Evolutionary conservation across 2,888 invertebrate genomes (phyloP).

Genomic region (Malacosoma neustria): DNA sequence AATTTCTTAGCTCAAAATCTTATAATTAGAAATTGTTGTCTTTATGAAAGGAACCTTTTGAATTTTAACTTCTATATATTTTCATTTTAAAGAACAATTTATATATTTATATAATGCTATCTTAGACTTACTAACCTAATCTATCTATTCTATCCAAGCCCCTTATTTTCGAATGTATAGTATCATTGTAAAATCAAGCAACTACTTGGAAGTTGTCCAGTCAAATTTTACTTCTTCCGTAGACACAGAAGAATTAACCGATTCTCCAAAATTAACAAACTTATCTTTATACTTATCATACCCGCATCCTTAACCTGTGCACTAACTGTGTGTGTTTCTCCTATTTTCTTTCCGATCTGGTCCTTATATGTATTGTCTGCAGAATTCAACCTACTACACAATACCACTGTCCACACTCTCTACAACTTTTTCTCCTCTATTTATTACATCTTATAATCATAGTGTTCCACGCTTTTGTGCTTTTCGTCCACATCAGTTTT

Average conservation of each 20-base stretch:
- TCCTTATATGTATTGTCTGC: conserved; percentile 51
- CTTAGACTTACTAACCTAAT: too few relatives aligned
- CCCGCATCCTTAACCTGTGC: conserved; percentile 67
- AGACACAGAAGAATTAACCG: conserved; percentile 57
- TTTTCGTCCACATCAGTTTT: conserved; percentile 59
- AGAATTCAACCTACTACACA: conserved; percentile 59
- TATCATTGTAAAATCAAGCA: too few relatives aligned
- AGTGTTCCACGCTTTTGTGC: conserved; percentile 64
- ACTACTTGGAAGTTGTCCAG: conserved; percentile 47
- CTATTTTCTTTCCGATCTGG: conserved; percentile 54
- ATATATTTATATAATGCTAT: too few relatives aligned
- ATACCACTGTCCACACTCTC: conserved; percentile 65
- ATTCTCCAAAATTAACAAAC: conserved; percentile 59
- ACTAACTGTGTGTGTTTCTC: conserved; percentile 72
- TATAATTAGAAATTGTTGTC: too few relatives aligned
- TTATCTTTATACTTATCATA: conserved; percentile 65
- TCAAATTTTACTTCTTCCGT: conserved; percentile 54
- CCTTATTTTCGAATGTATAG: too few relatives aligned
- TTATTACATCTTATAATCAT: conserved; percentile 42
- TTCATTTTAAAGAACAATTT: too few relatives aligned
- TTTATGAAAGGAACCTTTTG: too few relatives aligned
- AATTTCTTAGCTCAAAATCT: too few relatives aligned
- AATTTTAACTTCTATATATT: too few relatives aligned
- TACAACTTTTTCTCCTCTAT: conserved; percentile 62
- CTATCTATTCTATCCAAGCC: too few relatives aligned